phyloP scores from a whole-genome alignment of 2,113 vertebrate species.

The Boleophthalmus pectinirostris region DNA sequence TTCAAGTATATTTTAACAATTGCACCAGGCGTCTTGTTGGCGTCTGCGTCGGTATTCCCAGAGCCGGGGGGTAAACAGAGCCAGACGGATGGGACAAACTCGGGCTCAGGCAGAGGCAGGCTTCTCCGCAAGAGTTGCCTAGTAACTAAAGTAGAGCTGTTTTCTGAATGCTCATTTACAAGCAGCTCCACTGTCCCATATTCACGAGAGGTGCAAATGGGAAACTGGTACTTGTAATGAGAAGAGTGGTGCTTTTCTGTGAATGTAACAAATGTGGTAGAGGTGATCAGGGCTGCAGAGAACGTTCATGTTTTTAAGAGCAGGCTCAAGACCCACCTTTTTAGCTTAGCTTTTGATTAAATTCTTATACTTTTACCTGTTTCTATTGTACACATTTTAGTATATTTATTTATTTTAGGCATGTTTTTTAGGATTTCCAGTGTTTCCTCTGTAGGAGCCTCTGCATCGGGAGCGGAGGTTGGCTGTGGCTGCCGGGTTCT shows the following conservation, averaged over 20 bases:
- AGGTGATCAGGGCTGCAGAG: too few species aligned
- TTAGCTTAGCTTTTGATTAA: too few species aligned
- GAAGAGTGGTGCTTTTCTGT: background rate
- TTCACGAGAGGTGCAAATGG: background rate
- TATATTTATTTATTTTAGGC: too few species aligned
- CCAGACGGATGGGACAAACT: constrained; percentile 1
- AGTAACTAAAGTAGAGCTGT: constrained; percentile 4
- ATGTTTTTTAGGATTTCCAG: too few species aligned
- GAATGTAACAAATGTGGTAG: background rate
- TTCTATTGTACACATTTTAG: too few species aligned
- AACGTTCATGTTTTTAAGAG: too few species aligned
- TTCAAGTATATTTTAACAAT: background rate
- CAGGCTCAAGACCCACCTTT: too few species aligned
- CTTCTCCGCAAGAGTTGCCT: background rate
- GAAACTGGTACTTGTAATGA: background rate
- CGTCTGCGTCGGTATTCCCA: background rate
- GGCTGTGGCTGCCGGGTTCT: too few species aligned
- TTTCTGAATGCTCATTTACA: constrained; percentile 1
- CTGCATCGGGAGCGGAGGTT: too few species aligned
- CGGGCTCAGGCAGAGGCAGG: background rate
- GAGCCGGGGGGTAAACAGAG: background rate
- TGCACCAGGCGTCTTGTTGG: background rate
- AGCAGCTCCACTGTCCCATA: background rate
- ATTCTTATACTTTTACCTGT: too few species aligned
- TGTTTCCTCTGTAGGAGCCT: too few species aligned